These are phyloP conservation scores for Drosophila biarmipes DNA, from an alignment of 1,140 invertebrate species.

Conservation along the genomic window DNA sequence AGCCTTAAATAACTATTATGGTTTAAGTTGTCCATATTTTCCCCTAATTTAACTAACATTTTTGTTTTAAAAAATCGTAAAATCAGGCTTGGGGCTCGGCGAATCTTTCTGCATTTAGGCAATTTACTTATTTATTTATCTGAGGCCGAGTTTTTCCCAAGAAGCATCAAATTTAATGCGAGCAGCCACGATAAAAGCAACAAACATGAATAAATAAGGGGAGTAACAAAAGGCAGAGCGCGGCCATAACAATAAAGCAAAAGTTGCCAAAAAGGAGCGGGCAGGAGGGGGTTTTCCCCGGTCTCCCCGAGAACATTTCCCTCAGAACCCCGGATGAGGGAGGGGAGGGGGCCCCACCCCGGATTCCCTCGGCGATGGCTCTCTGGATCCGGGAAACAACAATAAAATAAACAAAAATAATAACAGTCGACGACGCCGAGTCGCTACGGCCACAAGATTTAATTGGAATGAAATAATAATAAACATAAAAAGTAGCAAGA, in stretches of 20 bases:
- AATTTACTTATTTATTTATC: slow-evolving; percentile 72
- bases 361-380: slow-evolving; percentile 36
- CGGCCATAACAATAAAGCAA: slow-evolving; percentile 61
- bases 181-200: slow-evolving; percentile 45
- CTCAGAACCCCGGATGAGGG: neutral
- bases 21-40: neutral
- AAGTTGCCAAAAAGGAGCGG: slow-evolving; percentile 56
- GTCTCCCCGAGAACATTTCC: slow-evolving; percentile 41
- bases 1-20: neutral
- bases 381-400: slow-evolving; percentile 14
- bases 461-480: slow-evolving; percentile 83
- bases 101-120: slow-evolving; percentile 36
- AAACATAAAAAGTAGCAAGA: slow-evolving; percentile 70
- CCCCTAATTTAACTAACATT: too few species aligned
- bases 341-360: too few species aligned
- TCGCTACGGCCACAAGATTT: slow-evolving; percentile 66
- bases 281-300: neutral
- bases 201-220: slow-evolving; percentile 60
- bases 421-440: slow-evolving; percentile 39
- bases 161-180: slow-evolving; percentile 76
- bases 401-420: slow-evolving; percentile 56
- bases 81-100: slow-evolving; percentile 4
- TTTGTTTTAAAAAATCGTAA: neutral
- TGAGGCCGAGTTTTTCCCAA: slow-evolving; percentile 47
- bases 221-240: slow-evolving; percentile 45